Conservation (phyloP, 2,113 vertebrate species). For the Xiphias gladius region DNA sequence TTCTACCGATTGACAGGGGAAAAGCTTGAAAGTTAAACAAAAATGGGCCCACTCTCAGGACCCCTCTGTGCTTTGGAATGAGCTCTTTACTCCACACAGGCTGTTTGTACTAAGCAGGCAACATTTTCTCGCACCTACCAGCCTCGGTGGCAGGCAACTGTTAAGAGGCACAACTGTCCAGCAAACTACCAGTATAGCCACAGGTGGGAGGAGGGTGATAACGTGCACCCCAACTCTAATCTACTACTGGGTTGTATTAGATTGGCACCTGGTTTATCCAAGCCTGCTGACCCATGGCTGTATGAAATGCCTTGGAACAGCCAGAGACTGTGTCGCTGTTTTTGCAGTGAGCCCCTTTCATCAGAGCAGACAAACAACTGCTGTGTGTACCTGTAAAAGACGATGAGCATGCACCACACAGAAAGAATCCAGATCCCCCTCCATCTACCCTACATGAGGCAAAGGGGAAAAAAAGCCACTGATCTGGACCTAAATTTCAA, state of each 20-base stretch:
- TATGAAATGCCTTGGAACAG: neutral
- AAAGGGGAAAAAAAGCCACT: neutral
- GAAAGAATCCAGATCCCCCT: neutral
- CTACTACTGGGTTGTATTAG: neutral
- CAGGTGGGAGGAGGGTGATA: neutral
- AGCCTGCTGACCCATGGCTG: neutral
- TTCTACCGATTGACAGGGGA: conserved; percentile 8
- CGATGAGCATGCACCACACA: neutral
- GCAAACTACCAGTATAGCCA: too few species aligned
- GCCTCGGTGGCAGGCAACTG: neutral
- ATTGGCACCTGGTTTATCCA: neutral
- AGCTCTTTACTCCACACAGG: neutral
- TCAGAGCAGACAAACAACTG: neutral
- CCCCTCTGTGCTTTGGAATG: neutral
- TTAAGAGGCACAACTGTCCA: neutral
- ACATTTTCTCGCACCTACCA: too few species aligned
- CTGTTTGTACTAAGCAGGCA: neutral
- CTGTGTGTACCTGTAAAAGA: neutral
- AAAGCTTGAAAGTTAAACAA: neutral
- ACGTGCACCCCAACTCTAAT: neutral
- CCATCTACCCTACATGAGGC: too few species aligned
- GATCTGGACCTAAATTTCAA: neutral
- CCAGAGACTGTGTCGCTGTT: neutral
- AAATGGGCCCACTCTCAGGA: neutral
- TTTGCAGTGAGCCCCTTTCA: neutral